Base-by-base conservation (phyloP, 2,888 invertebrate genomes). In the Cataglyphis rosenhaueri region DNA sequence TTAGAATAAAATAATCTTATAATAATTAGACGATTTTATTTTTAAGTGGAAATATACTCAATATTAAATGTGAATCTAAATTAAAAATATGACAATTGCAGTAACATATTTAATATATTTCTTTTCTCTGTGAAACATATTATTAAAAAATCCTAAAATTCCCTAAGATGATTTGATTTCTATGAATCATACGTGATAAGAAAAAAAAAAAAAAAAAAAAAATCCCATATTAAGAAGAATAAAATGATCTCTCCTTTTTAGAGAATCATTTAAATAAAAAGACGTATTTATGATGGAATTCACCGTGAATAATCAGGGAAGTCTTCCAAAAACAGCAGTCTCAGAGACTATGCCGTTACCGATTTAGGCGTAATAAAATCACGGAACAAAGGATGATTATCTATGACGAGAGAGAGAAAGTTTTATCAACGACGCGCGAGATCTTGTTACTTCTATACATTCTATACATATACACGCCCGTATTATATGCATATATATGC, bases 361-460 rank as follows among this genome's bases (percentile, higher is more conserved):
- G 70, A 87, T 87, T 79, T 79, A 55, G 66, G 38, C 52, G 15
- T 32, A 15, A 32, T 59, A 21, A 21, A 76, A 86, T 86, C 66
- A 35, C n/a, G 76, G 48, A 82, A 86, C 87, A 88, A 86, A 87
- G 86, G 87, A 86, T 85, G 82, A 52, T 89, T 88, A 87, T 88
- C 81, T 82, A 65, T 78, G 35, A 84, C 75, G 84, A 78, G 81
- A 78, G 81, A 78, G 78, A 76, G 15, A 71, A 10, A 25, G 66
- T 57, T 62, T 85, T 87, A 86, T 86, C 85, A 52, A 70, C 62
- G 68, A 57, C 48, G 82, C 48, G 18, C 8, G n/a, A 52, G 48
- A 48, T 85, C 68, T 52, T 79, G 66, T 61, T 86, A 10, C 38
- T 76, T 75, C 79, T 83, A 29, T 71, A 57, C 79, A 18, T 18